Conservation (phyloP, 1,140 invertebrate genomes). For the Nephila pilipes region DNA sequence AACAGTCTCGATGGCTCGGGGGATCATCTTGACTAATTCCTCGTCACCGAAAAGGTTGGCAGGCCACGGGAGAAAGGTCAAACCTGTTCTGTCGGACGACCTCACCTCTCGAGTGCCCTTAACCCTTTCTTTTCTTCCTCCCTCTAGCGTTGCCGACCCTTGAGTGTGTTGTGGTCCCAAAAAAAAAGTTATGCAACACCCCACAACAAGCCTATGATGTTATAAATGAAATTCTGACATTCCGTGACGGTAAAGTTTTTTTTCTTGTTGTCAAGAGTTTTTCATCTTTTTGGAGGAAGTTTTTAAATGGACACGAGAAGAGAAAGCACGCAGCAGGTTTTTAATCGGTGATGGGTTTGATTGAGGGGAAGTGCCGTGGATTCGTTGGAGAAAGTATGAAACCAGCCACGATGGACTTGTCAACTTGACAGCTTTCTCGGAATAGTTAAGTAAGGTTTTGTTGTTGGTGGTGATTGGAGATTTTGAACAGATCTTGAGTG, state of each 20-base stretch:
- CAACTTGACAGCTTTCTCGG: slow-evolving; percentile 10
- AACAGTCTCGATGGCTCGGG: slow-evolving; percentile 30
- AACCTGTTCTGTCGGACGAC: slow-evolving; percentile 44
- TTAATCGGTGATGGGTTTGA: not conserved
- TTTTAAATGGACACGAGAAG: not conserved
- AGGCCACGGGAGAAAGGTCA: slow-evolving; percentile 66
- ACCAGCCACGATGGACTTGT: not conserved
- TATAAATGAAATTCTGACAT: slow-evolving; percentile 19
- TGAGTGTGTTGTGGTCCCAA: not conserved
- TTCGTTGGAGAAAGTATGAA: not conserved
- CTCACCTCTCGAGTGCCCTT: slow-evolving; percentile 34
- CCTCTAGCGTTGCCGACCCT: not conserved
- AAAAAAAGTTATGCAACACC: slow-evolving; percentile 23
- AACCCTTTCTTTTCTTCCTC: not conserved
- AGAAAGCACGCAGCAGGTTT: not conserved
- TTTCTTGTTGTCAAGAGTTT: too few relatives aligned
- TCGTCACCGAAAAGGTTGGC: slow-evolving; percentile 36
- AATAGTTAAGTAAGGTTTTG: not conserved
- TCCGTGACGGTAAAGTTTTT: not conserved
- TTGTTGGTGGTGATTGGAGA: not conserved
- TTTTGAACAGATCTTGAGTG: not conserved
- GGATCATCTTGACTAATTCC: slow-evolving; percentile 28
- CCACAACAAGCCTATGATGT: not conserved
- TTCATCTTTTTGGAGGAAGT: not conserved
- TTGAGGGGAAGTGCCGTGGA: not conserved